Base-by-base conservation (phyloP, 2,888 invertebrate species). In the Hedychridium roseum region DNA sequence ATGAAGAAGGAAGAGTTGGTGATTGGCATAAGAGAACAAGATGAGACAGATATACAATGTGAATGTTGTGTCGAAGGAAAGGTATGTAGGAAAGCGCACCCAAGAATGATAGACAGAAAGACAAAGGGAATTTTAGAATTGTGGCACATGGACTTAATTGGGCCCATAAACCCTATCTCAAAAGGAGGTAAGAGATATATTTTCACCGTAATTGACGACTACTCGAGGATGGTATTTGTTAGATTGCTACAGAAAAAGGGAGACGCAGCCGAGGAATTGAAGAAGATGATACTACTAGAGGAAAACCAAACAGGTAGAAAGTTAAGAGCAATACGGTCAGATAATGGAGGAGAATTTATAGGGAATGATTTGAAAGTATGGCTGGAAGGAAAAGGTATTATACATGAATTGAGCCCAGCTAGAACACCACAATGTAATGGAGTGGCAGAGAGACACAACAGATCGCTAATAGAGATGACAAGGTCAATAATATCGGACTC, bases 371-470 rank as follows among this genome's bases (percentile, higher is more conserved):
- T 44, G 6, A 16, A 11, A 9, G 1, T 1, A 4, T 37, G 30
- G 21, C 11, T 44, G 2, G 7, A 12, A n/a, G 6, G 11, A 2
- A 31, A 23, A 9, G 37, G 37, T 2, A 37, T 44, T 5, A 20
- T 11, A 9, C 23, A 30, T 12, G 21, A 44, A 7, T 17, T 31
- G 9, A 23, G 23, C 9, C 23, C 23, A 23, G 23, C 23, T 6
- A 23, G 23, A 23, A 23, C 9, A 23, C 37, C 23, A 1, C 30
- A 43, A n/a, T 31, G 12, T 3, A 43, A 43, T 12, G 43, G 43
- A 6, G 20, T 37, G 7, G 43, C 37, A 3, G 37, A 37, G 6
- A 37, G 31, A 11, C 21, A 7, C 1, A 44, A 44, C 7, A 21
- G 38, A 14, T 6, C 31, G 4, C 2, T 44, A 12, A 23, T 37